phyloP scores from a whole-genome alignment of 2,797 vertebrate species.

The Salmo trutta region DNA sequence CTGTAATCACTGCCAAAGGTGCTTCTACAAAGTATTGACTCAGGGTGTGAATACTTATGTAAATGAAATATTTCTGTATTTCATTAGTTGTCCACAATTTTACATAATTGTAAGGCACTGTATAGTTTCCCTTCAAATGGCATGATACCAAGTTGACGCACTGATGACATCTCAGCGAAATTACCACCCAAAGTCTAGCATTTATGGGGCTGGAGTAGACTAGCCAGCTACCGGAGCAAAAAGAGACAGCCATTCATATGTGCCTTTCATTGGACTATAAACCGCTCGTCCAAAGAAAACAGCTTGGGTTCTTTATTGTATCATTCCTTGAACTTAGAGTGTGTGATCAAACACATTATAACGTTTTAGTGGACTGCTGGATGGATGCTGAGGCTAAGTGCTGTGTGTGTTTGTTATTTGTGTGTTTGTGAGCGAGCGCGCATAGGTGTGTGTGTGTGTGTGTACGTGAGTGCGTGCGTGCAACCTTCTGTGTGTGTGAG shows the following conservation, averaged over 20 bases:
- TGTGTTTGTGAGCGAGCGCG: not conserved
- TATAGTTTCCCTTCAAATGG: conserved; percentile 33
- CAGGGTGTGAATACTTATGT: too few relatives aligned
- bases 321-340: not conserved
- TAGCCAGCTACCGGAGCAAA: not conserved
- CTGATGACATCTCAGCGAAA: conserved; percentile 9
- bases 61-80: too few relatives aligned
- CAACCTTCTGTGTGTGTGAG: not conserved
- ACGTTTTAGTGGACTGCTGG: not conserved
- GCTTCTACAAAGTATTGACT: too few relatives aligned
- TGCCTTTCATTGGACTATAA: conserved; percentile 5
- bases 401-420: too few relatives aligned
- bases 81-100: conserved; percentile 20
- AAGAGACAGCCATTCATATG: conserved; percentile 1
- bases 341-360: conserved; percentile 6
- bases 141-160: conserved; percentile 27
- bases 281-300: conserved; percentile 14
- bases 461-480: not conserved
- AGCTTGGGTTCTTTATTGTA: conserved; percentile 8
- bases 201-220: conserved; percentile 21
- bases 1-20: too few relatives aligned
- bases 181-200: conserved; percentile 13
- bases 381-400: not conserved
- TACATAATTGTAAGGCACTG: conserved; percentile 24
- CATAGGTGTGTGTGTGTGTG: not conserved